Base-by-base conservation (phyloP, 2,113 vertebrate genomes). In the Syngnathus typhle region DNA sequence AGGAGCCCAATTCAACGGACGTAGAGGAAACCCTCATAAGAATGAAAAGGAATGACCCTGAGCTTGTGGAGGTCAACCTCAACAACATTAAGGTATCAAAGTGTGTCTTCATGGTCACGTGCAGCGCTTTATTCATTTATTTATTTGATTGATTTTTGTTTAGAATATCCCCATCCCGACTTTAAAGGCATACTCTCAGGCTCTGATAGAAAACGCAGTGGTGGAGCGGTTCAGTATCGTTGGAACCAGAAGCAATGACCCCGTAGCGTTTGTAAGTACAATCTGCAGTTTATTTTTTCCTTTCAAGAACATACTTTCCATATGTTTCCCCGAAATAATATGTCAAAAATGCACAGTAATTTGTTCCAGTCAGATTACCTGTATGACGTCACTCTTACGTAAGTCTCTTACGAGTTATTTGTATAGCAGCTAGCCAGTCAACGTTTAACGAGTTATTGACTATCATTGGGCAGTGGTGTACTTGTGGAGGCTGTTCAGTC, bases 191-290 rank as follows among this genome's bases (percentile, higher is more conserved):
- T 98, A 96, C 7, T 95, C 95, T 0, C 94, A 96, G 67, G 95
- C 94, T 0, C 87, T 99, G 87, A 94, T 92, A 51, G 90, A 87
- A 59, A 99, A 99, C 88, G 87, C 88, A 0, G 88, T 93, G 0
- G 96, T 99, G 78, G 95, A 98, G 81, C 93, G 94, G 79, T 92
- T 99, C 82, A 99, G 95, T 85, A 94, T 99, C 2, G 94, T 99
- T 65, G 95, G 96, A 77, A 99, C 97, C 36, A 89, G 95, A 72
- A 98, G 96, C 88, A 99, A 95, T 0, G 95, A 98, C 77, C 95
- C 95, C 0, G 94, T 99, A 68, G 96, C 95, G 4, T 94, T 91
- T 54, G 97, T 99, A 85, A 89, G 97, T 94, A 55, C 21, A 54
- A 15, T 10, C 12, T 21, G 16, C 23, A n/a, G 23, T 66, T 54